A percentile compares a stretch with the other conserved stretches of the same genome.
Conservation (phyloP, 2,113 vertebrate species). For the Platycercus adscitus region DNA sequence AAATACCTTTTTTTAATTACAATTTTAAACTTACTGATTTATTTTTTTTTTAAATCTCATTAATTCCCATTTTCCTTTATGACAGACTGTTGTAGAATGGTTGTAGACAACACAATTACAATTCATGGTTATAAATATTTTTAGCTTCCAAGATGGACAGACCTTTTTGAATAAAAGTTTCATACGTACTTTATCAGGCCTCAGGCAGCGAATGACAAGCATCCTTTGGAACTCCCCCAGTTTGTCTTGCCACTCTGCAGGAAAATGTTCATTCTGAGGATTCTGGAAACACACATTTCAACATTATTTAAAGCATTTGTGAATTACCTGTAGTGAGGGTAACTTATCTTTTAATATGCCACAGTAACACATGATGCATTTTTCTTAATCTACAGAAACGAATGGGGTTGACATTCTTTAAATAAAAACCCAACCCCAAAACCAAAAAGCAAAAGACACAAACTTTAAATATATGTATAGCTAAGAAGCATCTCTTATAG, state of each 20-base stretch:
- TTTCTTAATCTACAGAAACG: not conserved
- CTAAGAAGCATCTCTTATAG: not conserved
- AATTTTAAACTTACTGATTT: not conserved
- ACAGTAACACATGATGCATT: not conserved
- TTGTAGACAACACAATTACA: not conserved
- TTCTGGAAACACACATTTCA: slow-evolving; percentile 62
- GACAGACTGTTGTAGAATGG: not conserved
- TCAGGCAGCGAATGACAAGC: slow-evolving; percentile 84
- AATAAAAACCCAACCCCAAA: not conserved
- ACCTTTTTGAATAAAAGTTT: not conserved
- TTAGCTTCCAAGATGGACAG: not conserved
- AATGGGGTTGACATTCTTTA: not conserved
- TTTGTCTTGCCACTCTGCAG: slow-evolving; percentile 79
- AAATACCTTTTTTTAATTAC: not conserved
- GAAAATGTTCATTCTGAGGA: slow-evolving; percentile 81
- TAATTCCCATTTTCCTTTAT: not conserved
- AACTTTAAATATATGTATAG: not conserved
- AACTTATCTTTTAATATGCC: not conserved
- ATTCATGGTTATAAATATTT: not conserved
- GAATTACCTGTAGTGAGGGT: not conserved
- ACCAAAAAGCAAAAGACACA: not conserved
- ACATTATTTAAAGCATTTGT: not conserved
- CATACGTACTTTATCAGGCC: slow-evolving; percentile 84
- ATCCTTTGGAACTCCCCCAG: slow-evolving; percentile 83
- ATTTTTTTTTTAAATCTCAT: not conserved